Conservation (phyloP, 2,113 vertebrate genomes). For the Chaetodon trifascialis region DNA sequence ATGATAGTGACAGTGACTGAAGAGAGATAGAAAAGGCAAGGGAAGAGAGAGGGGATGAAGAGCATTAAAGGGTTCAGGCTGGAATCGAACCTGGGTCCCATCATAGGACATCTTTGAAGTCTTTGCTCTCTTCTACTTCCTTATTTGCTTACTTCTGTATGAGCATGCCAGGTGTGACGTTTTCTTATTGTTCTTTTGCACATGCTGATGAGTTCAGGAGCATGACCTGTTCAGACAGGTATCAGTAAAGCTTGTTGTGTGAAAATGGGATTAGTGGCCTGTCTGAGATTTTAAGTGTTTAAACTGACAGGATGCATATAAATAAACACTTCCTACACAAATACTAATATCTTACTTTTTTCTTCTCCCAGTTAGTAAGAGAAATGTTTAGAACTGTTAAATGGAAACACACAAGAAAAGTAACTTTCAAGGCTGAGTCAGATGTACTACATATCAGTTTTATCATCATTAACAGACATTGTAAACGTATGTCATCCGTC, state of each 20-base stretch:
- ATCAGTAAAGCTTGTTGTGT: constrained; percentile 25
- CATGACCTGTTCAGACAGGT: constrained; percentile 46
- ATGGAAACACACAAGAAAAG: background rate
- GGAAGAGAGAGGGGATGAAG: no score
- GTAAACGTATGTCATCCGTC: background rate
- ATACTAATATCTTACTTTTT: background rate
- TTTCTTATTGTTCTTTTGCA: constrained; percentile 4
- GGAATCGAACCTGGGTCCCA: no score
- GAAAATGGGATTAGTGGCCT: constrained; percentile 22
- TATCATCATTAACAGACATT: background rate
- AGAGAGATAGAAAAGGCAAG: no score
- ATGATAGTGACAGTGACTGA: no score
- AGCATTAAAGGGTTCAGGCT: no score
- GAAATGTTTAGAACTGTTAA: background rate
- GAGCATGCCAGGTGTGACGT: constrained; percentile 17
- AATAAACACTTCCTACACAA: background rate
- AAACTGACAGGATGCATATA: background rate
- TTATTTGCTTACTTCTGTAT: constrained; percentile 16
- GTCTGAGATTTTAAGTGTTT: constrained; percentile 20
- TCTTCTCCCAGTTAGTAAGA: background rate
- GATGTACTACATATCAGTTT: background rate
- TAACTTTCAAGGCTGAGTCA: background rate
- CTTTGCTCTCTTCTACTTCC: background rate
- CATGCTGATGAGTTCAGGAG: constrained; percentile 9
- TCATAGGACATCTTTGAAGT: background rate